phyloP scores from a whole-genome alignment of 2,113 vertebrate species.

The Sturnira hondurensis region DNA sequence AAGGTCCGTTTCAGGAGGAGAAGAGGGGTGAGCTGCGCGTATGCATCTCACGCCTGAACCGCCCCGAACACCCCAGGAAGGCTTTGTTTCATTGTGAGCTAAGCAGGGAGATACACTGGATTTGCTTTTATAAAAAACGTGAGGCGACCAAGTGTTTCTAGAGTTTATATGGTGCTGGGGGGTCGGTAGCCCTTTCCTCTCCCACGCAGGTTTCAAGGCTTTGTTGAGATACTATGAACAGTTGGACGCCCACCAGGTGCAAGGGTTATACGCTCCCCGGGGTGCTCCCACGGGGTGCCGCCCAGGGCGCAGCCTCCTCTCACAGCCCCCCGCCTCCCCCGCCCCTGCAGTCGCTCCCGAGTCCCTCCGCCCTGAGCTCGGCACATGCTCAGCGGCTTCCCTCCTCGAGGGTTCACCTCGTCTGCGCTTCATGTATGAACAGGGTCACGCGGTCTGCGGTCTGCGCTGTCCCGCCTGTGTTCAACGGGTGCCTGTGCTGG shows the following conservation, averaged over 20 bases:
- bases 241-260: accelerated
- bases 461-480: not conserved
- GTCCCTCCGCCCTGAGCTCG: not conserved
- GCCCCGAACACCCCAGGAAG: not conserved
- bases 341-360: accelerated
- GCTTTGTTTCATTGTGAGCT: not conserved
- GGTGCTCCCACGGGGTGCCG: not conserved
- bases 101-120: not conserved
- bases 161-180: not conserved
- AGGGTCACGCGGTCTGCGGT: accelerated
- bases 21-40: not conserved
- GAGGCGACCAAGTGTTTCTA: not conserved
- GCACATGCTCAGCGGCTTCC: accelerated
- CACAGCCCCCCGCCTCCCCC: not conserved
- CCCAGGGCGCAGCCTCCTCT: not conserved
- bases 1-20: not conserved
- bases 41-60: not conserved
- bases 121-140: not conserved
- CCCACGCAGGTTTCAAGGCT: not conserved
- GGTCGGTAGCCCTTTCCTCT: not conserved
- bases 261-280: not conserved
- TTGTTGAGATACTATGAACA: not conserved
- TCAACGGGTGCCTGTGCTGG: accelerated
- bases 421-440: accelerated
- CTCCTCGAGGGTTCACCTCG: accelerated